Base-by-base conservation (phyloP, 2,113 vertebrate genomes). In the Pteronura brasiliensis region DNA sequence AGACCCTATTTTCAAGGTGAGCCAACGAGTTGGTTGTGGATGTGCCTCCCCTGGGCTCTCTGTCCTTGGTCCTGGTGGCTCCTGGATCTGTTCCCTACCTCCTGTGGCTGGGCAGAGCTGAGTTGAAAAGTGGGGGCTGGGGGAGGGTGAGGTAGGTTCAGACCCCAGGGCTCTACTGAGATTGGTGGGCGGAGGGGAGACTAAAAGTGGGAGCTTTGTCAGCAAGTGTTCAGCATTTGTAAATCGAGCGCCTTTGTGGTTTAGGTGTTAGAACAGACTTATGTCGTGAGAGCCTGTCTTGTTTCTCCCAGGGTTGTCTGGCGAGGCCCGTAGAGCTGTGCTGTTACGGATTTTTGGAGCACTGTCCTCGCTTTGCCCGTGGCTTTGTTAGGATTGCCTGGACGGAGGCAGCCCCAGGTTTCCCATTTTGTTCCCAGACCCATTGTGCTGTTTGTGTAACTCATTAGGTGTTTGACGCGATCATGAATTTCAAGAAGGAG, bases 1-100 rank as follows among this genome's bases (percentile, higher is more conserved):
- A 96, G 99, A 99, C 87, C 99, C 99, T 81, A 99, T 99, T 98
- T 99, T 99, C 96, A 99, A 99, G 99, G 99, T 99, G 97, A 98
- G 96, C 11, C 23, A 59, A n/a, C 17, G 57, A 34, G 12, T 6
- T 12, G 11, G 7, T 74, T 4, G 1, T 29, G n/a, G n/a, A 20
- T 21, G 17, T 3, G 44, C 4, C 1, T 59, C 42, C 8, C 7
- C 11, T 25, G 11, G 36, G 10, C 29, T 42, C 13, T 11, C n/a
- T 52, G 99, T 99, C 99, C 99, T 99, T 99, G 99, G 99, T 99
- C 99, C 99, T 99, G 99, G 99, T 3, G 98, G 87, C 97, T 71
- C 85, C 83, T 0, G 12, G 12, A 15, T 9, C 20, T 10, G 42
- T 9, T 34, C 12, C 72, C 3, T 36, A 17, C 10, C 7, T 11